phyloP scores from a whole-genome alignment of 2,113 vertebrate species.

The Taxidea taxus region DNA sequence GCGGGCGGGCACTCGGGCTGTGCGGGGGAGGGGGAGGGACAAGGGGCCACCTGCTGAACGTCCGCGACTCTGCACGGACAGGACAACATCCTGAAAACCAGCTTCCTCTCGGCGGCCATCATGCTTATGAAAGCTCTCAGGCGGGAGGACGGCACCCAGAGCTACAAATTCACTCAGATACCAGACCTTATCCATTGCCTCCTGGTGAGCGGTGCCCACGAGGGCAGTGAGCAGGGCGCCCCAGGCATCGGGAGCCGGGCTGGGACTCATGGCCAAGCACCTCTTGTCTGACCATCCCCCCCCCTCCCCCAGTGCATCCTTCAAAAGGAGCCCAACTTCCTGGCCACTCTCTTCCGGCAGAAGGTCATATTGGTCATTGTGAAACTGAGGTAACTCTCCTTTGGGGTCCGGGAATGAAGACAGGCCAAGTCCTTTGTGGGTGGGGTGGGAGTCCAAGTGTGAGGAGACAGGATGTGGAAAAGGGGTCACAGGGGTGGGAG shows the following conservation, averaged over 20 bases:
- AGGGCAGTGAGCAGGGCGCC: background rate
- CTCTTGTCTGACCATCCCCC: background rate
- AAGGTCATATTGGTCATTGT: slow-evolving; percentile 40
- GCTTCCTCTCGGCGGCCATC: slow-evolving; percentile 32
- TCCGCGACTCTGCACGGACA: background rate
- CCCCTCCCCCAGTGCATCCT: background rate
- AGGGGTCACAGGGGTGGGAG: accelerated
- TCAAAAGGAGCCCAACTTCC: slow-evolving; percentile 48
- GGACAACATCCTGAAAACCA: slow-evolving; percentile 16
- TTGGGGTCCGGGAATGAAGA: accelerated
- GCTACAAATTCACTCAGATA: slow-evolving; percentile 43
- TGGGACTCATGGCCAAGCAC: background rate
- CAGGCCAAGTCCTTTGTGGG: background rate
- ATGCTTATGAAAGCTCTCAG: background rate
- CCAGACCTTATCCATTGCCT: slow-evolving; percentile 47
- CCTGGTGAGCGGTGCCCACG: background rate
- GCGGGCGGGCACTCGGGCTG: accelerated
- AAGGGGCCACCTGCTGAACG: accelerated
- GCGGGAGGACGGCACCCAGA: accelerated
- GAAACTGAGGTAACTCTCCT: slow-evolving; percentile 43
- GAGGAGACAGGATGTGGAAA: accelerated
- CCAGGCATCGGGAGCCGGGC: accelerated
- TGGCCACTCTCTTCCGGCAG: background rate
- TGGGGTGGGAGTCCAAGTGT: accelerated
- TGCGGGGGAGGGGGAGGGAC: accelerated